Evolutionary conservation across 2,888 invertebrate species (phyloP).

Genomic region (Choristoneura rosaceana): DNA sequence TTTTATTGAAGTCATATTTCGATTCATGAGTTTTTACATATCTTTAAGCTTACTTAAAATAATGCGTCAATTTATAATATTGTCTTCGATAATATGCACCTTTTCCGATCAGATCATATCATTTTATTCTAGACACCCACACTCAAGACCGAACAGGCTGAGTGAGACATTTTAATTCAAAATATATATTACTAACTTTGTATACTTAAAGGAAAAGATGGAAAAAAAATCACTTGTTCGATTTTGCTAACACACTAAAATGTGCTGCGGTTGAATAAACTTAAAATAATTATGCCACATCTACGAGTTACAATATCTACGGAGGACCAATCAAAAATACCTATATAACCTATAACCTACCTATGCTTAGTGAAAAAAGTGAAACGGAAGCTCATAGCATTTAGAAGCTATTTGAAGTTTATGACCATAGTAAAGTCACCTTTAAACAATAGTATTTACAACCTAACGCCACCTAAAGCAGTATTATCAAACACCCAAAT

Average conservation of each 20-base stretch:
- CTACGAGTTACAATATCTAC: neutral
- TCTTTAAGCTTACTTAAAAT: too few relatives aligned
- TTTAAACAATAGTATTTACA: conserved; percentile 32
- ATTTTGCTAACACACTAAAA: neutral
- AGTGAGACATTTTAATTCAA: neutral
- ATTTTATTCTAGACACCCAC: neutral
- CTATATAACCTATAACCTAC: too few relatives aligned
- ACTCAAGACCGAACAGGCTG: neutral
- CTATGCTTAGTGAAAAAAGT: neutral
- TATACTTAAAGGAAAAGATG: too few relatives aligned
- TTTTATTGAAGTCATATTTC: neutral
- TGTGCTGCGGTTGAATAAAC: too few relatives aligned
- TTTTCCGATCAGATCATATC: neutral
- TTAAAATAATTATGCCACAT: neutral
- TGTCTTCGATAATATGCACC: neutral
- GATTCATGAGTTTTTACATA: too few relatives aligned
- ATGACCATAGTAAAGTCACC: conserved; percentile 8
- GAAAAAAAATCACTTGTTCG: neutral
- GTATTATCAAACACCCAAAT: conserved; percentile 36
- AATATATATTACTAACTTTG: neutral
- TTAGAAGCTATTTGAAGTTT: conserved; percentile 5
- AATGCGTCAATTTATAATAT: neutral
- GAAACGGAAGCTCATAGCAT: conserved; percentile 3
- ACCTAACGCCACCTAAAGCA: conserved; percentile 22
- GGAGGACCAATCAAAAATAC: neutral